A percentile compares a stretch with the other conserved stretches of the same genome.
Conservation (phyloP, 2,888 invertebrate genomes). For the Leptinotarsa juncta region DNA sequence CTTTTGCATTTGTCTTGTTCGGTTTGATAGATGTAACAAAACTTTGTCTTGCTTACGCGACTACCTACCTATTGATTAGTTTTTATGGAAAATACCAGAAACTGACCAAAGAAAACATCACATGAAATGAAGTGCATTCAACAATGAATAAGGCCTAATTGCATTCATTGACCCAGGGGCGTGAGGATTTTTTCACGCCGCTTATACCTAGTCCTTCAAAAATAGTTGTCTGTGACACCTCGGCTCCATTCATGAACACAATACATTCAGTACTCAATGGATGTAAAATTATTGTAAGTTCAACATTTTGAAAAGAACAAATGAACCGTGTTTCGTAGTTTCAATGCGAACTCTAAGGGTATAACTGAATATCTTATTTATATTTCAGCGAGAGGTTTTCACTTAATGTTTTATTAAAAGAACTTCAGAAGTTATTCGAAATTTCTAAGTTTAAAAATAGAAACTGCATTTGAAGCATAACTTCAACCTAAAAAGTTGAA, state of each 20-base stretch:
- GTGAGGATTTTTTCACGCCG: constrained; percentile 58
- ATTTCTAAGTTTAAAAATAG: too few relatives aligned
- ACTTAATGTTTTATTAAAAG: too few relatives aligned
- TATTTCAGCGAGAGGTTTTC: too few relatives aligned
- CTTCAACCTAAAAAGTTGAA: too few relatives aligned
- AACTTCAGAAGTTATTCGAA: too few relatives aligned
- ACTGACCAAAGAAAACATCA: constrained; percentile 22
- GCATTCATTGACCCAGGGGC: constrained; percentile 65
- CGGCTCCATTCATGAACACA: constrained; percentile 59
- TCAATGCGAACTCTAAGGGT: too few relatives aligned
- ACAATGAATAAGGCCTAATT: constrained; percentile 63
- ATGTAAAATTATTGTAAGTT: constrained; percentile 34
- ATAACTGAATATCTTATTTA: too few relatives aligned
- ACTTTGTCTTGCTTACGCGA: too few relatives aligned
- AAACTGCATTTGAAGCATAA: too few relatives aligned
- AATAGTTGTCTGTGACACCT: constrained; percentile 60
- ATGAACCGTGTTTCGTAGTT: too few relatives aligned
- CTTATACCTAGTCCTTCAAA: constrained; percentile 50
- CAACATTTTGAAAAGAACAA: background rate
- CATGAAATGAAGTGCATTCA: constrained; percentile 32
- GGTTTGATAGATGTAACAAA: too few relatives aligned
- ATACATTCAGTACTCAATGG: constrained; percentile 55
- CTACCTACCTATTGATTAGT: constrained; percentile 25
- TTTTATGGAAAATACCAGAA: constrained; percentile 26
- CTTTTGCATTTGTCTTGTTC: too few relatives aligned